A percentile compares a stretch with the other conserved stretches of the same genome.
Conservation (phyloP, 2,888 invertebrate species). For the Diaprepes abbreviatus region DNA sequence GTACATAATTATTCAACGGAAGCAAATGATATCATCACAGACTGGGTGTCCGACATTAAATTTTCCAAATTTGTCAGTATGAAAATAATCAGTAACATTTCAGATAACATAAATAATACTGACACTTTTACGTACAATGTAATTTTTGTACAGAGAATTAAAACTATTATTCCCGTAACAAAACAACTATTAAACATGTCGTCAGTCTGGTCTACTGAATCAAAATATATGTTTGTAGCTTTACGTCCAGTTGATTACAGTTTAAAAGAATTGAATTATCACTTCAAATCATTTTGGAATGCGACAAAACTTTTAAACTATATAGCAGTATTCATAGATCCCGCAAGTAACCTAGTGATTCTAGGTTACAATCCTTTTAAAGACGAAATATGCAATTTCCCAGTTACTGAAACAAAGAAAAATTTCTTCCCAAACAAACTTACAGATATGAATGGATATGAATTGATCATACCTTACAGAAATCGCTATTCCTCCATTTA, state of each 20-base stretch:
- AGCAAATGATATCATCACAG: not conserved
- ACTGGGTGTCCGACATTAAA: not conserved
- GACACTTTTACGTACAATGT: not conserved
- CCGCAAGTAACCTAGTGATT: not conserved
- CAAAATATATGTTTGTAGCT: not conserved
- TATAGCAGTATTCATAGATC: not conserved
- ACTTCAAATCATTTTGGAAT: not conserved
- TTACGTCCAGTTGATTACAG: not conserved
- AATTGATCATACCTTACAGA: conserved; percentile 5
- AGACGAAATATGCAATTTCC: not conserved
- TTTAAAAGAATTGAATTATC: not conserved
- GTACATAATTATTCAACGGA: not conserved
- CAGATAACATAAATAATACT: not conserved
- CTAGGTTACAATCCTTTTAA: conserved; percentile 24
- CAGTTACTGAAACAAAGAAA: not conserved
- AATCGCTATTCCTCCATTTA: not conserved
- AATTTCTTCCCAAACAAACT: conserved; percentile 15
- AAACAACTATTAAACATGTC: not conserved
- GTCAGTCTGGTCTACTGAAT: not conserved
- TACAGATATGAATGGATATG: conserved; percentile 6
- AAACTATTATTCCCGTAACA: not conserved
- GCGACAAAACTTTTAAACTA: not conserved
- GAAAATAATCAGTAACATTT: not conserved
- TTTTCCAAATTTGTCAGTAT: not conserved
- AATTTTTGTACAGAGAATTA: not conserved